Percentiles rank a stretch among this genome's conserved stretches.
Evolutionary conservation across 1,140 invertebrate genomes (phyloP).

Genomic region (Uloborus diversus): DNA sequence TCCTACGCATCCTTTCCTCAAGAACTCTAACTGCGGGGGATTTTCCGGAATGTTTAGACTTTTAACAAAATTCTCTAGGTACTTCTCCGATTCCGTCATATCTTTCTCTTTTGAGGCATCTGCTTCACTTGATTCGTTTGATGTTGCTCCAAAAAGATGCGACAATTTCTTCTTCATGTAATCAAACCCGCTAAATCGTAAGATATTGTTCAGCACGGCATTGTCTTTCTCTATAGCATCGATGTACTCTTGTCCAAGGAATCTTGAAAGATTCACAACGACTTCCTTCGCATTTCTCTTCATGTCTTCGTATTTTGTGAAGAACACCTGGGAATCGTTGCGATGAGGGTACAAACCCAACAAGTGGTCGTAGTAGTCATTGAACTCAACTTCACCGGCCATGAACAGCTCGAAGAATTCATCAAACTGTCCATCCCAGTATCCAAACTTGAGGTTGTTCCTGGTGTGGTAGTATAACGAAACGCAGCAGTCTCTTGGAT

Average conservation of each 20-base stretch:
- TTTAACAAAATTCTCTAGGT: background rate
- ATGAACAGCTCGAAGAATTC: conserved; percentile 63
- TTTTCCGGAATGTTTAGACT: conserved; percentile 1
- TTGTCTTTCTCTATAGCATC: conserved; percentile 15
- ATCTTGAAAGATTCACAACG: conserved; percentile 27
- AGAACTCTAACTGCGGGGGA: background rate
- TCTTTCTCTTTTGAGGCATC: background rate
- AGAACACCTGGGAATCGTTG: conserved; percentile 58
- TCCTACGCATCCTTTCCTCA: conserved; percentile 25
- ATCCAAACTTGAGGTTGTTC: conserved; percentile 65
- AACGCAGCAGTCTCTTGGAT: conserved; percentile 68
- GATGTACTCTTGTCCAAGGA: conserved; percentile 30
- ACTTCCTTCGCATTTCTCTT: conserved; percentile 1
- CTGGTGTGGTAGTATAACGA: conserved; percentile 84
- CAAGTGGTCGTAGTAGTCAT: conserved; percentile 65
- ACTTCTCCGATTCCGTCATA: background rate
- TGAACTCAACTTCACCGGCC: conserved; percentile 62
- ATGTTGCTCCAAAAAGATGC: background rate
- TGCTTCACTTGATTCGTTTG: background rate
- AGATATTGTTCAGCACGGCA: background rate
- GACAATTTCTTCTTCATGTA: conserved; percentile 31
- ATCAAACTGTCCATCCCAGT: conserved; percentile 60
- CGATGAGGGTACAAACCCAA: conserved; percentile 12
- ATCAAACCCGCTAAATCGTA: conserved; percentile 22
- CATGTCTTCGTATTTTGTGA: conserved; percentile 60